A percentile compares a stretch with the other conserved stretches of the same genome.
phyloP scores from a whole-genome alignment of 2,113 vertebrate genomes.

The Oncorhynchus mykiss region DNA sequence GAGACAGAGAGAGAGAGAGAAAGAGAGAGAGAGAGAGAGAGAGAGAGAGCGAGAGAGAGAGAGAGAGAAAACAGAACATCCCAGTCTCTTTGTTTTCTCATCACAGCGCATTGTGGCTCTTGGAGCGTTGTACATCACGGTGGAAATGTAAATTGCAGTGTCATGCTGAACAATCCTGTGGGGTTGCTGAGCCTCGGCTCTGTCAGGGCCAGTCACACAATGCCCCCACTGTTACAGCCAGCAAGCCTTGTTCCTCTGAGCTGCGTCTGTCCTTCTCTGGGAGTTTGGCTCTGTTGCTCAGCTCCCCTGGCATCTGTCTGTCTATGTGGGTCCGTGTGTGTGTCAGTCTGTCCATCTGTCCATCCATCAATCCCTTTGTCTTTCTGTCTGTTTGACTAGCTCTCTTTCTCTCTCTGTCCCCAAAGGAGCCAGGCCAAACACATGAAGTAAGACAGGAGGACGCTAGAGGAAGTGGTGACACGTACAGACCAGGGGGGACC shows the following conservation, averaged over 20 bases:
- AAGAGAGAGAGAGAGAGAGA: background rate
- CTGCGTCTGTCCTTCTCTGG: constrained; percentile 15
- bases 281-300: constrained; percentile 2
- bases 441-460: constrained; percentile 25
- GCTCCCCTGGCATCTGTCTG: background rate
- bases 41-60: background rate
- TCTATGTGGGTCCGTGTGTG: background rate
- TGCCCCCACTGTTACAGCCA: constrained; percentile 13
- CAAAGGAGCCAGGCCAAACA: constrained; percentile 47
- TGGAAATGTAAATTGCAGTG: constrained; percentile 60
- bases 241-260: background rate
- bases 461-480: background rate
- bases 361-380: background rate
- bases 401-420: constrained; percentile 34
- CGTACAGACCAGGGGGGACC: constrained; percentile 23
- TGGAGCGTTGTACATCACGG: constrained; percentile 27
- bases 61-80: background rate
- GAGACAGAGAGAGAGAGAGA: background rate
- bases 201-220: constrained; percentile 41
- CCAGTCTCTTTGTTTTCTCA: constrained; percentile 34
- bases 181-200: constrained; percentile 50
- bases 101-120: constrained; percentile 29
- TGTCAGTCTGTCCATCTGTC: background rate
- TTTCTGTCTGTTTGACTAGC: background rate
- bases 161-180: constrained; percentile 60